Base-by-base conservation (phyloP, 2,888 invertebrate species). In the Lissonota sp. region DNA sequence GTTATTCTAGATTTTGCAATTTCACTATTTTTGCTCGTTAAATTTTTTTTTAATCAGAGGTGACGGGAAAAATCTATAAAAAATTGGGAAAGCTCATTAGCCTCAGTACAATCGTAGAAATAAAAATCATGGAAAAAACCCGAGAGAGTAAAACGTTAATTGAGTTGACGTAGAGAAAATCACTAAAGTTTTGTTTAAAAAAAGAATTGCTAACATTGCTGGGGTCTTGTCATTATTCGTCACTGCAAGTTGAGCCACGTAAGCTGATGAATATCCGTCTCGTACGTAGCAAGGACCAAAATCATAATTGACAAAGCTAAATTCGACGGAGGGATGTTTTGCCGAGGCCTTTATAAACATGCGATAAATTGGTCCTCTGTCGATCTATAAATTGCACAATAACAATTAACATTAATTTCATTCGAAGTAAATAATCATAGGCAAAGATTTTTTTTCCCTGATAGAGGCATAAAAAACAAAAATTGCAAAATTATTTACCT, bases 211-310 rank as follows among this genome's bases (percentile, higher is more conserved):
- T 89, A 87, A 93, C 93, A 89, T 85, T 60, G 89, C 84, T 12
- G 91, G 79, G n/a, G 67, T 80, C 44, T 85, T 85, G 16, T 93
- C 92, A 16, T 88, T 86, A 84, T 93, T 94, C 39, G 84, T 92
- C 71, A 94, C 88, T 12, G 87, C 85, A n/a, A 94, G 87, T 40
- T 84, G 78, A 7, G 89, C 87, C 16, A 83, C 93, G 88, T 94
- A 94, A 83, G 93, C 93, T 0, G 93, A 93, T 0, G 90, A 81
- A 49, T 93, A 93, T 7, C 93, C 93, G 5, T 93, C 93, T 87
- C 95, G 94, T 3, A 95, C 91, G 83, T 96, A 94, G 87, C 95
- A 95, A 80, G 94, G 94, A 4, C 95, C 95, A 92, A 96, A 96
- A 91, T 96, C 93, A 87, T 94, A 94, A n/a, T 93, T 91, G 85